These are phyloP conservation scores for Aptenodytes forsteri DNA, from an alignment of 2,113 vertebrate species.

Conservation along the genomic window DNA sequence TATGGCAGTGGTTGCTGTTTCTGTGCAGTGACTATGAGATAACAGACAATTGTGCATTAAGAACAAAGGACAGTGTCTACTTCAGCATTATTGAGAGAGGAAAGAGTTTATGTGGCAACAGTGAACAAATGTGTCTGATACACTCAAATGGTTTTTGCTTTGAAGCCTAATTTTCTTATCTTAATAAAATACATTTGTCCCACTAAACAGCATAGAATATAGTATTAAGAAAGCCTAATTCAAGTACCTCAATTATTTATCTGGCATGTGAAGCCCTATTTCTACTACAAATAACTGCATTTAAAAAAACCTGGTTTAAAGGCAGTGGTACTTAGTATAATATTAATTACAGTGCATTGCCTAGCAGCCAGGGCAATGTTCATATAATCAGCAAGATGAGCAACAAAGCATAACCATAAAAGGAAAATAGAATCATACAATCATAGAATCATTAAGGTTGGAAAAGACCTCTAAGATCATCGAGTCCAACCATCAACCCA, in stretches of 20 bases:
- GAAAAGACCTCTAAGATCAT: too few species aligned
- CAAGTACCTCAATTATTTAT: not conserved
- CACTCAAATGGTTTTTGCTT: not conserved
- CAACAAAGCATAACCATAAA: not conserved
- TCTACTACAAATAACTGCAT: not conserved
- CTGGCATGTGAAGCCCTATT: not conserved
- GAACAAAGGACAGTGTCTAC: not conserved
- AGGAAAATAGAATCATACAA: not conserved
- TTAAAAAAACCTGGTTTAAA: not conserved
- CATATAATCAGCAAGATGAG: not conserved
- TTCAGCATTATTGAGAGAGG: not conserved
- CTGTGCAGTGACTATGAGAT: not conserved
- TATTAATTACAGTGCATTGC: not conserved
- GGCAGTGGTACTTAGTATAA: not conserved
- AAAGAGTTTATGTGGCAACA: not conserved
- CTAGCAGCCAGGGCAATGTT: not conserved
- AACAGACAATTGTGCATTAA: not conserved
- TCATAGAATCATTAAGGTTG: too few species aligned
- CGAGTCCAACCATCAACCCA: too few species aligned
- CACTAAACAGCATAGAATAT: not conserved
- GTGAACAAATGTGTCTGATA: not conserved
- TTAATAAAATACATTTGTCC: not conserved
- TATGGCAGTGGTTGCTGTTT: not conserved
- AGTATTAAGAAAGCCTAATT: not conserved
- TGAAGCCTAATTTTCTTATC: not conserved